Conservation (phyloP, 2,888 invertebrate genomes). For the Leptopterna dolabrata region DNA sequence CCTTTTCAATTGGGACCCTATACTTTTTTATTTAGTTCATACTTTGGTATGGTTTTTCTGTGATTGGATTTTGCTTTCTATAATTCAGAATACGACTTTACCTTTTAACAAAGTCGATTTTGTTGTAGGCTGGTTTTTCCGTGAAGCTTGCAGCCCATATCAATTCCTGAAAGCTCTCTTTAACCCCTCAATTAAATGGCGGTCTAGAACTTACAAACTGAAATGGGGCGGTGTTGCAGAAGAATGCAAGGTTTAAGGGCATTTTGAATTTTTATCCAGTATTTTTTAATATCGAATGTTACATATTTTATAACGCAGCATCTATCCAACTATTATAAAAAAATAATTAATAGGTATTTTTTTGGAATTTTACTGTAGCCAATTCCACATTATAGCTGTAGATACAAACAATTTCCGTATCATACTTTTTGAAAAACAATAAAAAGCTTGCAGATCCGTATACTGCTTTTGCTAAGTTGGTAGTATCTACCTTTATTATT, state of each 20-base stretch:
- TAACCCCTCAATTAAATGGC: conserved; percentile 89
- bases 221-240: conserved; percentile 97
- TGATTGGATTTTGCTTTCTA: conserved; percentile 91
- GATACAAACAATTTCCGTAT: conserved; percentile 1
- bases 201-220: conserved; percentile 88
- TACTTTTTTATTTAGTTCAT: conserved; percentile 93
- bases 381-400: conserved; percentile 43
- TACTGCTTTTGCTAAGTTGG: conserved; percentile 4
- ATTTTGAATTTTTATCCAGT: conserved; percentile 29
- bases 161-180: conserved; percentile 88
- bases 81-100: conserved; percentile 89
- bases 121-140: conserved; percentile 92
- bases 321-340: conserved; percentile 15
- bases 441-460: conserved; percentile 25
- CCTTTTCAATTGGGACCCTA: conserved; percentile 87
- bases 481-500: not conserved
- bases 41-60: conserved; percentile 94
- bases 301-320: conserved; percentile 48
- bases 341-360: conserved; percentile 39
- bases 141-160: conserved; percentile 91
- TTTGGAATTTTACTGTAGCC: conserved; percentile 34
- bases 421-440: conserved; percentile 1
- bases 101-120: conserved; percentile 96
- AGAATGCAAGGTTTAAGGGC: conserved; percentile 74
- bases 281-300: conserved; percentile 54